These are phyloP conservation scores for Venturia canescens DNA, from an alignment of 1,140 invertebrate species.

Conservation along the genomic window DNA sequence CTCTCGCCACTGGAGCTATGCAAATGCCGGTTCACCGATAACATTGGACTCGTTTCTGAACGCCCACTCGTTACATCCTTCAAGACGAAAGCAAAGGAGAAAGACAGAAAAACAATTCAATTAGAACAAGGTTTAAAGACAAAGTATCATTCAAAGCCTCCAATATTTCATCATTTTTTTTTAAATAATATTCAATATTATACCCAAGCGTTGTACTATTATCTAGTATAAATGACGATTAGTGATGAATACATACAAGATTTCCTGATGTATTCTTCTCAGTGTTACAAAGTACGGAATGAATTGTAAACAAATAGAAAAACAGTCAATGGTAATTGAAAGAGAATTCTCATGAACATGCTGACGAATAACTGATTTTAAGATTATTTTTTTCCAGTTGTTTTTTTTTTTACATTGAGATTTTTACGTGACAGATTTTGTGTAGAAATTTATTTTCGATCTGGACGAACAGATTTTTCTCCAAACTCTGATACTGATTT, in stretches of 20 bases:
- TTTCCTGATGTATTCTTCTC: not conserved
- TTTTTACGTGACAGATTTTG: too few relatives aligned
- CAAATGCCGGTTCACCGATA: conserved; percentile 60
- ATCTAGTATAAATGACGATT: conserved; percentile 16
- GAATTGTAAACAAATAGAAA: too few relatives aligned
- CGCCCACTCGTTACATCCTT: conserved; percentile 57
- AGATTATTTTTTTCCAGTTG: too few relatives aligned
- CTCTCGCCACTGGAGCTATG: conserved; percentile 66
- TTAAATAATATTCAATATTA: not conserved
- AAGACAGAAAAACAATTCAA: conserved; percentile 31
- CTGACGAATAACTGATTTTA: too few relatives aligned
- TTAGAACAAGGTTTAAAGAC: not conserved
- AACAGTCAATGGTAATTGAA: too few relatives aligned
- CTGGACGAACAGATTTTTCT: too few relatives aligned
- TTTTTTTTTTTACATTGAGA: too few relatives aligned
- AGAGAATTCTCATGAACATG: too few relatives aligned
- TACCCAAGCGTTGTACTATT: not conserved
- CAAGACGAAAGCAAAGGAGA: conserved; percentile 35
- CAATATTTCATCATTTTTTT: not conserved
- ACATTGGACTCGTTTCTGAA: conserved; percentile 72
- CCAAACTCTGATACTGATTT: too few relatives aligned
- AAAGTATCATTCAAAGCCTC: not conserved
- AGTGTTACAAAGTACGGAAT: not conserved
- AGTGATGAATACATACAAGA: conserved; percentile 1
- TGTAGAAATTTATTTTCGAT: too few relatives aligned